Evolutionary conservation across 2,113 vertebrate species (phyloP).

Genomic region (Apodemus speciosus): DNA sequence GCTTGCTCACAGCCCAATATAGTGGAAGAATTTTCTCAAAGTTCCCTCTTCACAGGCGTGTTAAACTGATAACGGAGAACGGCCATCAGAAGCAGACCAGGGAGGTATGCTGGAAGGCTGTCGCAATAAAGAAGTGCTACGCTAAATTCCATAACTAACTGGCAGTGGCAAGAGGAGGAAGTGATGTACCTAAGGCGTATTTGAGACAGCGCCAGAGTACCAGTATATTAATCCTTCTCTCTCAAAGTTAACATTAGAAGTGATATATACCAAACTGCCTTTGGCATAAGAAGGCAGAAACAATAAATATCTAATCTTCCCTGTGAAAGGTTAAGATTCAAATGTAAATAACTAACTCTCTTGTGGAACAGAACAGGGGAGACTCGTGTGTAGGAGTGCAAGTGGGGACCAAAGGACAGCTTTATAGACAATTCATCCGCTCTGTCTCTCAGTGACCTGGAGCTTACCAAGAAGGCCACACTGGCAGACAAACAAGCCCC

Average conservation of each 20-base stretch:
- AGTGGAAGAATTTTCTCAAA: not conserved
- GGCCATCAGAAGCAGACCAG: not conserved
- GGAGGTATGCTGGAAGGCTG: constrained; percentile 9
- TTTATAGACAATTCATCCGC: not conserved
- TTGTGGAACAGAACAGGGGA: not conserved
- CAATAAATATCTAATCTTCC: constrained; percentile 3
- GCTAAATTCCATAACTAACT: not conserved
- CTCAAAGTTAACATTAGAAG: constrained; percentile 26
- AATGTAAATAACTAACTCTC: not conserved
- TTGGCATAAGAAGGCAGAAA: constrained; percentile 18
- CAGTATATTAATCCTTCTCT: not conserved
- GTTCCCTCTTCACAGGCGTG: not conserved
- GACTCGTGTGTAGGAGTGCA: not conserved
- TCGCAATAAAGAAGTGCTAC: not conserved
- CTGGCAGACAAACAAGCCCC: not conserved
- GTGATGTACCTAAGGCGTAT: not conserved
- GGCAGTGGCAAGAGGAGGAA: constrained; percentile 13
- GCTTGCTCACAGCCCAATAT: not conserved
- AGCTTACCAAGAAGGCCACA: not conserved
- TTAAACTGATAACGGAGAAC: not conserved
- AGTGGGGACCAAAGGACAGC: not conserved
- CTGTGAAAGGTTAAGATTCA: constrained; percentile 15
- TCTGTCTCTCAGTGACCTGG: not conserved
- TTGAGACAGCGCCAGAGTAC: not conserved
- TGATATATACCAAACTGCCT: not conserved